Percentiles rank a stretch among this genome's conserved stretches.
Conservation (phyloP, 1,140 invertebrate species). For the Drosophila funebris region DNA sequence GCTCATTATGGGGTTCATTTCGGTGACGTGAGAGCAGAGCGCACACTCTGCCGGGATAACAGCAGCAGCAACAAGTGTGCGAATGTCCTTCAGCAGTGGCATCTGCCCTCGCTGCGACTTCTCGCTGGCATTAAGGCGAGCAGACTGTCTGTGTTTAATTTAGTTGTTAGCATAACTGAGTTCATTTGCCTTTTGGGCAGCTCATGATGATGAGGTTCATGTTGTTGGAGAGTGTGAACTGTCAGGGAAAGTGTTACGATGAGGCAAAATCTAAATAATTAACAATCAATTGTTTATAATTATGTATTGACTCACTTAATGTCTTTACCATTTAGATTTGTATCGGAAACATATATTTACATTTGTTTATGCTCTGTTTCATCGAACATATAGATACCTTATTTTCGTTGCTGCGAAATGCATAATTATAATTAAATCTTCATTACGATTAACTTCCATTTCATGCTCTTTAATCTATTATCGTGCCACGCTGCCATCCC, state of each 20-base stretch:
- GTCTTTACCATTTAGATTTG: too few relatives aligned
- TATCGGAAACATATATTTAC: too few relatives aligned
- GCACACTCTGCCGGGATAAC: slow-evolving; percentile 3
- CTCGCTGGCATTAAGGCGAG: slow-evolving; percentile 7
- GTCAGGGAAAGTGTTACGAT: not conserved
- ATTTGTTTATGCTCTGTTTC: too few relatives aligned
- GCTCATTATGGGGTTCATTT: slow-evolving; percentile 37
- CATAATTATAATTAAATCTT: too few relatives aligned
- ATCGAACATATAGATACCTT: too few relatives aligned
- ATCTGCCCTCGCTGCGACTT: slow-evolving; percentile 1
- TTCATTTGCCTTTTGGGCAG: not conserved
- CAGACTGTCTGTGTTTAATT: slow-evolving; percentile 28
- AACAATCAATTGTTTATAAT: too few relatives aligned
- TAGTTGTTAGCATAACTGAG: slow-evolving; percentile 29
- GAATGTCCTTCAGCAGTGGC: slow-evolving; percentile 30
- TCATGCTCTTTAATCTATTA: too few relatives aligned
- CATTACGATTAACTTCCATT: too few relatives aligned
- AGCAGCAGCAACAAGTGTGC: slow-evolving; percentile 34
- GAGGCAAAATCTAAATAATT: too few relatives aligned
- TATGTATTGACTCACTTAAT: too few relatives aligned
- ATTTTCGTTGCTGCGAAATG: too few relatives aligned
- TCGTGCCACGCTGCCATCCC: too few relatives aligned
- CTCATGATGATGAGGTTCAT: not conserved
- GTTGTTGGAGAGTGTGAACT: not conserved
- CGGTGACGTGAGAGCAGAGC: not conserved